These are phyloP conservation scores for Tuta absoluta DNA, from an alignment of 2,888 invertebrate species.

Conservation along the genomic window DNA sequence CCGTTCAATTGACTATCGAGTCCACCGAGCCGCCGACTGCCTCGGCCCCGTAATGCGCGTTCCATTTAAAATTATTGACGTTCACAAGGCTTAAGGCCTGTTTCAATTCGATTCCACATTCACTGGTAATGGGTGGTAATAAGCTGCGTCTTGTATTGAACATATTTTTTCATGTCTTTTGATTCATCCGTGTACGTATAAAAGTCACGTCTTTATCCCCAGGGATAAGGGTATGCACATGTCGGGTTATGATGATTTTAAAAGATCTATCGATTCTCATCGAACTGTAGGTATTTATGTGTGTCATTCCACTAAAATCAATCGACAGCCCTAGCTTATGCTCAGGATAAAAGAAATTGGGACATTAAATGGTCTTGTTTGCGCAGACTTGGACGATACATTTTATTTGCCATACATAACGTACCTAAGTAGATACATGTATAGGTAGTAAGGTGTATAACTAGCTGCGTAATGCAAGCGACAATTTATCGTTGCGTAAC, in stretches of 20 bases:
- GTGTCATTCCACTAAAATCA: no score
- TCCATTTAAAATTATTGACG: slow-evolving; percentile 33
- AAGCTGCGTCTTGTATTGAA: slow-evolving; percentile 6
- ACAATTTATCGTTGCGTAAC: slow-evolving; percentile 73
- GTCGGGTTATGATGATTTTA: no score
- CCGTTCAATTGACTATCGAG: slow-evolving; percentile 68
- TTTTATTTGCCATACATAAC: slow-evolving; percentile 50
- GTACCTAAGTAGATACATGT: slow-evolving; percentile 33
- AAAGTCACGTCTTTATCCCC: no score
- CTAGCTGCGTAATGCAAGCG: slow-evolving; percentile 51
- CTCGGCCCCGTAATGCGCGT: slow-evolving; percentile 34
- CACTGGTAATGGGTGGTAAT: slow-evolving; percentile 4
- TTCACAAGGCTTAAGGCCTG: slow-evolving; percentile 17
- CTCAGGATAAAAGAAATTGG: not conserved
- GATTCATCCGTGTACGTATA: no score
- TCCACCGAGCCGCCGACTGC: slow-evolving; percentile 44
- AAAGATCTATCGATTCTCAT: no score
- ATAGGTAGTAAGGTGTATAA: not conserved
- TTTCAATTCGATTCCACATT: slow-evolving; percentile 18
- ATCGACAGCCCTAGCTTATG: not conserved
- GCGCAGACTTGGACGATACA: slow-evolving; percentile 7
- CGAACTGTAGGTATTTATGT: no score
- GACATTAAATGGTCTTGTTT: not conserved
- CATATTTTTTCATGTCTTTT: not conserved
- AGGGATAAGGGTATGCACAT: no score